These are phyloP conservation scores for Ochropleura plecta DNA, from an alignment of 2,888 invertebrate species.

Conservation along the genomic window DNA sequence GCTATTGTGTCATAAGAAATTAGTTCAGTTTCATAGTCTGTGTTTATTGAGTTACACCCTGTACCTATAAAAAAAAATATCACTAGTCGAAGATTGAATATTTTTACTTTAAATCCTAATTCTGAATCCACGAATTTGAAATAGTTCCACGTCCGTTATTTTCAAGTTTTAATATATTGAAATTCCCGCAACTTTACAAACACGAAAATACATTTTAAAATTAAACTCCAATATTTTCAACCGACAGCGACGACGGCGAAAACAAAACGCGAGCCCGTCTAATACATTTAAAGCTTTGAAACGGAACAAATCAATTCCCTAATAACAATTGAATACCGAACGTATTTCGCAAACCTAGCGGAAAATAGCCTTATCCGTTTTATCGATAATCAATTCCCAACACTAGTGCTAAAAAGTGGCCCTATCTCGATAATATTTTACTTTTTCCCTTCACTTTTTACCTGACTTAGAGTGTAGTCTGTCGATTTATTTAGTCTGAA, in stretches of 20 bases:
- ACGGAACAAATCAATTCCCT: slow-evolving; percentile 72
- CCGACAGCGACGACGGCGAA: slow-evolving; percentile 18
- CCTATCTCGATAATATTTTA: slow-evolving; percentile 66
- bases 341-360: slow-evolving; percentile 66
- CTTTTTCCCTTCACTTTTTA: slow-evolving; percentile 62
- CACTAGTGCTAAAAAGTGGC: slow-evolving; percentile 64
- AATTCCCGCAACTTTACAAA: slow-evolving; percentile 25
- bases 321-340: slow-evolving; percentile 74
- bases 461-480: slow-evolving; percentile 57
- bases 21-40: too few species aligned
- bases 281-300: slow-evolving; percentile 64
- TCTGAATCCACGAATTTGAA: not conserved
- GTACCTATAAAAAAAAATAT: too few species aligned
- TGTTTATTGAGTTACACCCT: too few species aligned
- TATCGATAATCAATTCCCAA: slow-evolving; percentile 70
- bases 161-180: slow-evolving; percentile 6
- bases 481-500: slow-evolving; percentile 59
- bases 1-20: too few species aligned
- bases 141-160: not conserved
- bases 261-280: slow-evolving; percentile 47
- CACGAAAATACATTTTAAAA: slow-evolving; percentile 22
- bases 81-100: not conserved
- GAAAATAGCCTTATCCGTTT: slow-evolving; percentile 71
- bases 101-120: not conserved
- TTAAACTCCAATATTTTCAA: slow-evolving; percentile 39